Evolutionary conservation across 64 coral and sea anemone genomes (phyloP).

Genomic region (Dendronephthya gigantea): DNA sequence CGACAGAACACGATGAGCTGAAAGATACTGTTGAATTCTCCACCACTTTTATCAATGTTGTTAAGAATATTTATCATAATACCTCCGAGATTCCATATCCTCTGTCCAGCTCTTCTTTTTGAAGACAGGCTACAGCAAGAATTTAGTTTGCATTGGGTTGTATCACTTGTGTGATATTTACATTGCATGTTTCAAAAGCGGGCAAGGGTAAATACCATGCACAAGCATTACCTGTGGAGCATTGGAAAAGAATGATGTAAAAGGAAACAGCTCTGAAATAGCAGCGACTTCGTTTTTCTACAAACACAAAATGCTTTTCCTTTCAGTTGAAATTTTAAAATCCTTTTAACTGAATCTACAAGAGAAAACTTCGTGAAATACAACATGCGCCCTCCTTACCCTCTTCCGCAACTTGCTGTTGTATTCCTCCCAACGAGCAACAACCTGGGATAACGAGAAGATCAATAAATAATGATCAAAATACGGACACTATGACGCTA

Average conservation of each 20-base stretch:
- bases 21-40: neutral
- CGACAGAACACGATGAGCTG: neutral
- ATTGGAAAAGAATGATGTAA: conserved; percentile 84
- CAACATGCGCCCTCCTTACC: conserved; percentile 27
- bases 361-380: too few species aligned
- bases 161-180: neutral
- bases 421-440: conserved; percentile 95
- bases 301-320: neutral
- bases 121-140: conserved; percentile 57
- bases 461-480: neutral
- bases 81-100: conserved; percentile 94
- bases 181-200: neutral
- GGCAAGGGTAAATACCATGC: neutral
- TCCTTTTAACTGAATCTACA: too few species aligned
- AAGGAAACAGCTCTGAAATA: conserved; percentile 77
- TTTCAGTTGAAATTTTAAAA: too few species aligned
- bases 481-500: too few species aligned
- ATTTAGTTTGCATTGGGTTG: neutral
- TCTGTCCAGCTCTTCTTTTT: conserved; percentile 59
- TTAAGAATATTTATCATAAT: neutral
- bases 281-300: conserved; percentile 73
- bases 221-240: conserved; percentile 60
- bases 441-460: conserved; percentile 40
- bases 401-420: conserved; percentile 58
- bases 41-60: neutral